Percentiles rank a stretch among this genome's conserved stretches.
Evolutionary conservation across 92 coral and sea anemone genomes (phyloP).

Genomic region (Porites cylindrica): DNA sequence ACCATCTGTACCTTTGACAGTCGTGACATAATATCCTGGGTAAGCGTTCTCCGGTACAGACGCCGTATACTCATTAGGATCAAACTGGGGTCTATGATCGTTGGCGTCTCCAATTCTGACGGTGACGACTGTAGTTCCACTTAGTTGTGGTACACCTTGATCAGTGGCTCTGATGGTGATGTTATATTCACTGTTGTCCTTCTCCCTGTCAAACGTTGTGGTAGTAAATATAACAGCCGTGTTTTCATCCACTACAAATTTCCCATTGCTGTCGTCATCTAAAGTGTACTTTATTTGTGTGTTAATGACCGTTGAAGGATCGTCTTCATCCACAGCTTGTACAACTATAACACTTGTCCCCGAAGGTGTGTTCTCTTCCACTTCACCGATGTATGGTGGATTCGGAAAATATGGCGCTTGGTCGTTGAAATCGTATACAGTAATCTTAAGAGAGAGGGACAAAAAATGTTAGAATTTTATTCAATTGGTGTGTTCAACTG

Average conservation of each 20-base stretch:
- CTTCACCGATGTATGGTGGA: slow-evolving; percentile 79
- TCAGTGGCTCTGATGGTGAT: slow-evolving; percentile 86
- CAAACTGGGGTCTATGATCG: slow-evolving; percentile 84
- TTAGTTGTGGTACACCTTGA: slow-evolving; percentile 74
- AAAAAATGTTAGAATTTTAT: neutral
- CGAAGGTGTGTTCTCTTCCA: slow-evolving; percentile 73
- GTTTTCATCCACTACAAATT: slow-evolving; percentile 67
- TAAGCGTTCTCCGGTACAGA: slow-evolving; percentile 83
- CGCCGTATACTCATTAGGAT: slow-evolving; percentile 47
- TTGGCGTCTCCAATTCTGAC: slow-evolving; percentile 76
- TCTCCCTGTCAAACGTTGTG: slow-evolving; percentile 76
- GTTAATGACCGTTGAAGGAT: slow-evolving; percentile 68
- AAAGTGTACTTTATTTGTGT: slow-evolving; percentile 77
- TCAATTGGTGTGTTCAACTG: too few species aligned
- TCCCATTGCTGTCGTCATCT: slow-evolving; percentile 75
- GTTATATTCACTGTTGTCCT: slow-evolving; percentile 49
- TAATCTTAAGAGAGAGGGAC: neutral
- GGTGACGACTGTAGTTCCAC: slow-evolving; percentile 63
- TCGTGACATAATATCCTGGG: slow-evolving; percentile 75
- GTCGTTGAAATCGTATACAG: slow-evolving; percentile 83
- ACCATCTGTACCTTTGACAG: slow-evolving; percentile 71
- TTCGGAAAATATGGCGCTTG: slow-evolving; percentile 83
- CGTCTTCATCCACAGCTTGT: slow-evolving; percentile 90
- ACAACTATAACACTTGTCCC: slow-evolving; percentile 85
- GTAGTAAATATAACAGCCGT: slow-evolving; percentile 70